phyloP scores from a whole-genome alignment of 2,113 vertebrate species.

The Steatornis caripensis region DNA sequence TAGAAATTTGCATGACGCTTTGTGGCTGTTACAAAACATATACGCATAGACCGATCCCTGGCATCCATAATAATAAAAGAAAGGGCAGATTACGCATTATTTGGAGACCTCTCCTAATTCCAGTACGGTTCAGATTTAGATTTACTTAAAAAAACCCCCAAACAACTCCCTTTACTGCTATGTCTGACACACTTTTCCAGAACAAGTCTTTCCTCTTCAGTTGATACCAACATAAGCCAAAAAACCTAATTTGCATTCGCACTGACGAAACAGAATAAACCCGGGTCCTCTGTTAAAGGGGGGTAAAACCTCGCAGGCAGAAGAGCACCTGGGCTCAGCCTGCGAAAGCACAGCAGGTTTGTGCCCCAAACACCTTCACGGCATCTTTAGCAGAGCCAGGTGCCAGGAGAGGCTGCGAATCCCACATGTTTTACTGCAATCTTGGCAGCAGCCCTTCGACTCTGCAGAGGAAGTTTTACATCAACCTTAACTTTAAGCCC shows the following conservation, averaged over 20 bases:
- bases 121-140: not conserved
- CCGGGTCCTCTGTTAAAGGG: not conserved
- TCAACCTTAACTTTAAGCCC: not conserved
- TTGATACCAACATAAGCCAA: not conserved
- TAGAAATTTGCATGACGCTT: conserved; percentile 74
- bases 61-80: not conserved
- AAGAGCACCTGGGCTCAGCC: not conserved
- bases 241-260: not conserved
- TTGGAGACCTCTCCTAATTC: not conserved
- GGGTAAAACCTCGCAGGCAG: not conserved
- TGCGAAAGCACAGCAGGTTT: not conserved
- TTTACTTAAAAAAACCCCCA: not conserved
- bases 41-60: conserved; percentile 15
- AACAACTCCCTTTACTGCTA: not conserved
- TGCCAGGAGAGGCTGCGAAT: not conserved
- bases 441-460: not conserved
- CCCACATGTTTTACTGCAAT: accelerated
- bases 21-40: conserved; percentile 56
- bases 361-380: not conserved
- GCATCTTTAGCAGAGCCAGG: not conserved
- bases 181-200: conserved; percentile 20
- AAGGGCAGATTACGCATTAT: not conserved
- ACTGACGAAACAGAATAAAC: not conserved
- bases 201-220: conserved; percentile 53
- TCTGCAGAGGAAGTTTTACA: not conserved